Conservation (phyloP, 64 coral and sea anemone species). For the Hydrozoanthus tunicans region DNA sequence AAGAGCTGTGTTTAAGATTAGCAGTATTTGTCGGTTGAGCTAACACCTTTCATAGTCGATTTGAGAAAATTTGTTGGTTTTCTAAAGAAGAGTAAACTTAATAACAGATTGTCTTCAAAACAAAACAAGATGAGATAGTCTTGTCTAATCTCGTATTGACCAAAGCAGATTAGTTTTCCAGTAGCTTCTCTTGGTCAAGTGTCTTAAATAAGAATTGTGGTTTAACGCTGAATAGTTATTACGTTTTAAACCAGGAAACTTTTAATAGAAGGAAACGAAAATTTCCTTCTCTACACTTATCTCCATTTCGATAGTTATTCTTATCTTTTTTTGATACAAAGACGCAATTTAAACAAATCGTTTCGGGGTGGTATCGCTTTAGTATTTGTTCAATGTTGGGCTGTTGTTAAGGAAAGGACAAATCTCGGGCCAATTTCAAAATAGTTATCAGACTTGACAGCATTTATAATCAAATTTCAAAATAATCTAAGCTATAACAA, state of each 20-base stretch:
- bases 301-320: not conserved
- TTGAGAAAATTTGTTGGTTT: conserved; percentile 19
- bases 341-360: conserved; percentile 47
- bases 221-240: conserved; percentile 17
- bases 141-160: not conserved
- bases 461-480: conserved; percentile 25
- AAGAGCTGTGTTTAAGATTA: conserved; percentile 41
- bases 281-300: not conserved
- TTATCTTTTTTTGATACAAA: conserved; percentile 50
- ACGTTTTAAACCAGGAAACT: conserved; percentile 29
- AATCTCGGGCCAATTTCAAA: conserved; percentile 28
- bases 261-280: conserved; percentile 44
- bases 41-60: not conserved
- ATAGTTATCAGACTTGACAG: not conserved
- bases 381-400: conserved; percentile 40
- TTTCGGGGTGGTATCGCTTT: not conserved
- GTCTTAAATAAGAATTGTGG: conserved; percentile 29
- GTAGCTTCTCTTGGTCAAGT: not conserved
- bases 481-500: not conserved
- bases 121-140: not conserved
- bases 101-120: conserved; percentile 9
- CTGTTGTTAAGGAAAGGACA: not conserved
- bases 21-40: not conserved
- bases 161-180: conserved; percentile 14
- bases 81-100: conserved; percentile 24